Evolutionary conservation across 2,888 invertebrate species (phyloP).

Genomic region (Encarsia formosa): DNA sequence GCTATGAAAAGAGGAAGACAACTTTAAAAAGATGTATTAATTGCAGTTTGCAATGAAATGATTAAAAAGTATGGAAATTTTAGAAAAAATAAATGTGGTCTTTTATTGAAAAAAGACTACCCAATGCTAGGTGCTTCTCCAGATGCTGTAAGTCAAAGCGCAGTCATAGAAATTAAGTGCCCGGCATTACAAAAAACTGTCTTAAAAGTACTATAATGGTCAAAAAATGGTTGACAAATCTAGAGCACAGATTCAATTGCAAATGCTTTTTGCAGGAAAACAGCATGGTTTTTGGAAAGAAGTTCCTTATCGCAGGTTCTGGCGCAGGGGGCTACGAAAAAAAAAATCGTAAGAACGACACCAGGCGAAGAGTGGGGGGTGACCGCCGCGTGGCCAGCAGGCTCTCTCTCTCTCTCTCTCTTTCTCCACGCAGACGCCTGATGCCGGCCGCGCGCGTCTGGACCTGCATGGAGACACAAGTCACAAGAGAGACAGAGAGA

Average conservation of each 20-base stretch:
- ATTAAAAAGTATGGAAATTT: not conserved
- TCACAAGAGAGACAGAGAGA: too few relatives aligned
- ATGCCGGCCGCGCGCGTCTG: too few relatives aligned
- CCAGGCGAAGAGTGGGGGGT: too few relatives aligned
- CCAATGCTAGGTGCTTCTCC: constrained; percentile 2
- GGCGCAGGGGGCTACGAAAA: too few relatives aligned
- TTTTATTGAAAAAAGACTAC: constrained; percentile 1
- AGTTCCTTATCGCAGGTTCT: too few relatives aligned
- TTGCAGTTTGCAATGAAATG: not conserved
- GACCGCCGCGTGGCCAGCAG: too few relatives aligned
- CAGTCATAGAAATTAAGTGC: too few relatives aligned
- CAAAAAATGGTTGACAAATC: constrained; percentile 6
- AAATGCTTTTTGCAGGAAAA: constrained; percentile 32
- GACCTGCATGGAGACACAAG: too few relatives aligned
- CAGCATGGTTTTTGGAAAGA: constrained; percentile 25
- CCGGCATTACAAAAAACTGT: constrained; percentile 1
- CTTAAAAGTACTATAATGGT: not conserved
- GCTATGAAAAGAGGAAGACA: constrained; percentile 32
- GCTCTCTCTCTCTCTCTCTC: too few relatives aligned
- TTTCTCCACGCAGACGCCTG: too few relatives aligned
- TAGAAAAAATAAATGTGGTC: not conserved
- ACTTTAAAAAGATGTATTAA: constrained; percentile 28
- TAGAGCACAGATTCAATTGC: constrained; percentile 32
- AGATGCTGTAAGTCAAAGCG: too few relatives aligned
- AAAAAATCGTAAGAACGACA: too few relatives aligned